Evolutionary conservation across 2,888 invertebrate species (phyloP), one percentile per base, ranked within the genome.

Genomic region (Horisme vitalbata): DNA sequence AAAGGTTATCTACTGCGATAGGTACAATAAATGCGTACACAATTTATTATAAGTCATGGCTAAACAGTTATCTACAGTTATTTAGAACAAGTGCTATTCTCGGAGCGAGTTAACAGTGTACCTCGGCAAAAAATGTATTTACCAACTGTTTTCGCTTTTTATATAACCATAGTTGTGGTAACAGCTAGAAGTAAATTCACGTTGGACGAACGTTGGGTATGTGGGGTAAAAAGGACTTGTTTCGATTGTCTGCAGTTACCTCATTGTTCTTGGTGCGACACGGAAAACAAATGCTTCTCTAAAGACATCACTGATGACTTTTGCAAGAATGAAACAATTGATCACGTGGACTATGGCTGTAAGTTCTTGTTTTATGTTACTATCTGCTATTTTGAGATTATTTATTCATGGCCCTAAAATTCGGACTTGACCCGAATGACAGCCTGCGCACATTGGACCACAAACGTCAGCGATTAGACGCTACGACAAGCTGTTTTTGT

Each of bases 181-280:
- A 51, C 35, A 26, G 64, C 57, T 1, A 58, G 49, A 34, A 53
- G 55, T 39, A 53, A 68, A 18, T 66, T 70, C 39, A 47, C 61
- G 9, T 61, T 88, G 39, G 71, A 83, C 39, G 71, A 86, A 33
- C 68, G 70, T 18, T 81, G 71, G 68, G 69, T 87, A 49, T 89
- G 89, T 53, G 63, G 56, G 24, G 75, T 86, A n/a, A 89, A 88
- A 60, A 62, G 39, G 6, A 68, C 75, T 1, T 89, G 89, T 54
- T 41, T 69, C n/a, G 74, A 79, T 13, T 89, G 89, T 57, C 64
- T 89, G 6, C 68, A 64, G 14, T 61, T 87, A 13, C 55, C 74
- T 20, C 87, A 86, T 41, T 89, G 89, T 62, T 77, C 85, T 3
- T 89, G 89, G 89, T 88, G 88, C 52, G 55, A 63, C 9, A 55